Evolutionary conservation across 2,113 vertebrate species (phyloP), one percentile per base, ranked within the genome.

Genomic region (Pseudopipra pipra): DNA sequence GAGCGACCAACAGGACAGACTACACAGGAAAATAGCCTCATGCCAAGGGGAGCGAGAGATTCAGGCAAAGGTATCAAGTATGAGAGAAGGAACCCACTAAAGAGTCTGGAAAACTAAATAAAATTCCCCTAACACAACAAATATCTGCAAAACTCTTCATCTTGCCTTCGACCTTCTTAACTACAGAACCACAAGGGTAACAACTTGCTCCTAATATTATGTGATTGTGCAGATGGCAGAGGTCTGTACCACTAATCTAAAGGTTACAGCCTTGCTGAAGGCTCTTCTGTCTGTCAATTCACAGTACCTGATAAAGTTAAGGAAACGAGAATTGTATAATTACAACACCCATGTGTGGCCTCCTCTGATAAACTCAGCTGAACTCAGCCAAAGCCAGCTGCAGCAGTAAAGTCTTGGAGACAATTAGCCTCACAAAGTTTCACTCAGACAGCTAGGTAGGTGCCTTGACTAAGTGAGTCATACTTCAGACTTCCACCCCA

Each of bases 281-380:
- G 76, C 51, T 65, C n/a, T 49, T 85, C 80, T 89, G 37, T 28
- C 82, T 63, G 85, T 43, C 88, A 74, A 25, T 51, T 87, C 65
- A 67, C 6, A 2, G 89, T 18, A 81, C 17, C 3, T 27, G 96
- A 95, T 95, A 96, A 96, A 71, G 85, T 16, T 77, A 77, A 90
- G 91, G 94, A 89, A 93, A 87, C 1, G 0, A 88, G 83, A 87
- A 96, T 81, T 37, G 0, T 54, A 0, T 72, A 74, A 95, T 92
- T 95, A 92, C 90, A 93, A 74, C 77, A 95, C 73, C 73, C 95
- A 72, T n/a, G 86, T 20, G 33, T 95, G 95, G 80, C 19, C 39
- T 93, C 47, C 55, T 89, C 76, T 91, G 96, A 97, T 95, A 97
- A 97, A 96, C 91, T 93, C n/a, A 2, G 79, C 10, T 93, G 91